Evolutionary conservation across 30 jellyfish, hydroid and myxozoan genomes (phyloP), one percentile per base, ranked within the genome.

Genomic region (Hydra vulgaris): DNA sequence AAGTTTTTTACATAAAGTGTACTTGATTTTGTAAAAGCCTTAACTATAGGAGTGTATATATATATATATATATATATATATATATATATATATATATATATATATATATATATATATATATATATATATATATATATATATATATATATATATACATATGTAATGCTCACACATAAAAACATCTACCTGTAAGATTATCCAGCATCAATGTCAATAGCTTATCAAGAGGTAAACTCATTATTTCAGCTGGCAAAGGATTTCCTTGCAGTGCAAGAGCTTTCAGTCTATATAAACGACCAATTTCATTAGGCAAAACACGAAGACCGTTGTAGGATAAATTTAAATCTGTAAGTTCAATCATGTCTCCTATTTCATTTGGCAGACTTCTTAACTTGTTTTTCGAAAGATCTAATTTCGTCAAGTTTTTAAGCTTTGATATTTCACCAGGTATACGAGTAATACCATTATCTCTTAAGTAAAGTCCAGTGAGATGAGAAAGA

Each of bases 311-410:
- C 61, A 91, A 78, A 25, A 86, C 82, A 70, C 98, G 89, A 26
- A 91, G 86, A 74, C 78, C 72, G 92, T 91, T 91, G 76, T 91
- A 83, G 18, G 87, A 87, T 78, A 91, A 79, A 23, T 71, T 27
- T 68, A 91, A 84, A 74, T 91, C 98, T 23, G 91, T 77, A 80
- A 91, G 71, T 76, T 86, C 98, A 7, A 79, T 83, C 98, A 91
- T 91, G 85, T 91, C 98, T 25, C 98, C 98, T 27, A 91, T 78
- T 71, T 91, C 98, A 23, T 74, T 88, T n/a, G 98, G 98, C 72
- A 91, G 74, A n/a, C 92, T 91, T 81, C 98, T 83, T 68, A 91
- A 81, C 79, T 86, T 91, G 71, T 91, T 91, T 26, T 89, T 72
- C 18, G 96, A 84, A 27, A 91, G 81, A 69, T 91, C 98, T 67